Conservation (phyloP, 1,140 invertebrate genomes). For the Hyphantria cunea region DNA sequence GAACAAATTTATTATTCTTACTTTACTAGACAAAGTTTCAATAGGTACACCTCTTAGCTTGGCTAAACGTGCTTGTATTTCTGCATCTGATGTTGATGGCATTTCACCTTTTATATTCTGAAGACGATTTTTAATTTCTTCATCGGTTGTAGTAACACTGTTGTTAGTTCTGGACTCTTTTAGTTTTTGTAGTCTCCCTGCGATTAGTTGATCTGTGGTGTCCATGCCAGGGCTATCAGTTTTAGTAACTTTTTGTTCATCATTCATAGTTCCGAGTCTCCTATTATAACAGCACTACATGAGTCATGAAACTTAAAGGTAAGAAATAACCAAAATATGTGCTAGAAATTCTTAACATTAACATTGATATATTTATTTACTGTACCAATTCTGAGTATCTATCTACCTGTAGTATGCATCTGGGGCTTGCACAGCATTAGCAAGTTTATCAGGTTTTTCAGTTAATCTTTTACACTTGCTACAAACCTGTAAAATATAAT, state of each 20-base stretch:
- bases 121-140: slow-evolving; percentile 83
- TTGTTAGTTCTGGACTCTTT: slow-evolving; percentile 53
- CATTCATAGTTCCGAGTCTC: slow-evolving; percentile 43
- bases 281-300: slow-evolving; percentile 32
- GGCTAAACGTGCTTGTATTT: slow-evolving; percentile 81
- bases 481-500: slow-evolving; percentile 60
- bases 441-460: slow-evolving; percentile 42
- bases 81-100: slow-evolving; percentile 76
- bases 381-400: no score
- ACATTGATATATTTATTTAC: neutral
- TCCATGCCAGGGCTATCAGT: slow-evolving; percentile 24
- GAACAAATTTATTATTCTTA: slow-evolving; percentile 27
- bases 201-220: slow-evolving; percentile 79
- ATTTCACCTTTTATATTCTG: slow-evolving; percentile 83
- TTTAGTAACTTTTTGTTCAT: slow-evolving; percentile 40
- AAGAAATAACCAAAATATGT: neutral
- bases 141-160: slow-evolving; percentile 55
- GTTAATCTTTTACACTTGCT: slow-evolving; percentile 57
- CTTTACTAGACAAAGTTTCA: slow-evolving; percentile 46
- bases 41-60: slow-evolving; percentile 81
- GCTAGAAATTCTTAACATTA: no score
- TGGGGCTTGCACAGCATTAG: slow-evolving; percentile 53
- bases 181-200: slow-evolving; percentile 66
- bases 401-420: slow-evolving; percentile 76
- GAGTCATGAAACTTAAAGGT: neutral